phyloP scores from a whole-genome alignment of 2,888 invertebrate genomes.

The Tipula vernalis region DNA sequence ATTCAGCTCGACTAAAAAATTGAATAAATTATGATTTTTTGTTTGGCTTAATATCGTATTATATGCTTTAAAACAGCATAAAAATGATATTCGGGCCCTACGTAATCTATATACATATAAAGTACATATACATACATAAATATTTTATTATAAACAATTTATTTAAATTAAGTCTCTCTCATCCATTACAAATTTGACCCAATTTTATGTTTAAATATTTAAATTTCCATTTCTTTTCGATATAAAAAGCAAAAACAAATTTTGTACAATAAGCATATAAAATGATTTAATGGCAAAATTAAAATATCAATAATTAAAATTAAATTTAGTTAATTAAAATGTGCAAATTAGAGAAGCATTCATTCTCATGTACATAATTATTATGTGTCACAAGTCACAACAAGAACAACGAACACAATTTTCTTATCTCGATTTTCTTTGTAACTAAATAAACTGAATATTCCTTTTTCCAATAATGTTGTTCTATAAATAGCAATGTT shows the following conservation, averaged over 20 bases:
- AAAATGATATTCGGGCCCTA: not conserved
- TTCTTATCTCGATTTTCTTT: not conserved
- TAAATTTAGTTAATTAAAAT: not conserved
- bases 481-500: not conserved
- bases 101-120: not conserved
- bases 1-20: not conserved
- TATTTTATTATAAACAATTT: not conserved
- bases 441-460: not conserved
- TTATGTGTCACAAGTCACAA: not conserved
- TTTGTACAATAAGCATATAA: not conserved
- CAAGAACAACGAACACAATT: not conserved
- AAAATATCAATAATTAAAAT: not conserved
- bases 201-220: not conserved
- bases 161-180: not conserved
- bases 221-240: not conserved
- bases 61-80: not conserved
- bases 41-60: not conserved
- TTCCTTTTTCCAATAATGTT: not conserved
- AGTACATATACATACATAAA: not conserved
- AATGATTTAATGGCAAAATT: not conserved
- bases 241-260: not conserved
- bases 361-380: not conserved
- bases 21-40: not conserved
- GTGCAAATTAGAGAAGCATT: not conserved
- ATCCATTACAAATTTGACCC: not conserved